These are phyloP conservation scores for Tribolium madens DNA, from an alignment of 1,140 invertebrate genomes.

Conservation along the genomic window DNA sequence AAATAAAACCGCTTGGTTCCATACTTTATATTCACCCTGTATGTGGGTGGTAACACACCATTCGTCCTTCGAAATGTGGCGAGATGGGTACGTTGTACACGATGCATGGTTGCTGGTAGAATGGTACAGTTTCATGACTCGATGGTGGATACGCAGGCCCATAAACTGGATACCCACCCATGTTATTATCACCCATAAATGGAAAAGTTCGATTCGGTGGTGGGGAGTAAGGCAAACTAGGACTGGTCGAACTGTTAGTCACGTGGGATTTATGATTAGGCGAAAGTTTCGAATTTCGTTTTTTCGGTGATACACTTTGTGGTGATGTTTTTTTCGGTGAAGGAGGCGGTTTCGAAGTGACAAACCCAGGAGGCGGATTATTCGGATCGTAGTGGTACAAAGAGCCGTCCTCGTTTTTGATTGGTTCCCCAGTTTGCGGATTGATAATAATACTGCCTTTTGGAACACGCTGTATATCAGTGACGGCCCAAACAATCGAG, in stretches of 20 bases:
- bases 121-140: conserved; percentile 41
- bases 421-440: conserved; percentile 78
- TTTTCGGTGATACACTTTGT: conserved; percentile 48
- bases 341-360: conserved; percentile 49
- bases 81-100: conserved; percentile 61
- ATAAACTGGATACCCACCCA: conserved; percentile 47
- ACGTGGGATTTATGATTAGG: conserved; percentile 57
- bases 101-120: conserved; percentile 61
- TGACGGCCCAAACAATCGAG: conserved; percentile 84
- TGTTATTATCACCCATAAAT: conserved; percentile 35
- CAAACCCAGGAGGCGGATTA: conserved; percentile 71
- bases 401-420: conserved; percentile 76
- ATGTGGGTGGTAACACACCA: conserved; percentile 57
- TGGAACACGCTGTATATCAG: conserved; percentile 84
- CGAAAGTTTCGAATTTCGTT: conserved; percentile 54
- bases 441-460: conserved; percentile 88
- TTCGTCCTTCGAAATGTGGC: conserved; percentile 59
- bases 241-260: conserved; percentile 63
- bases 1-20: too few species aligned
- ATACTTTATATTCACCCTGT: too few species aligned
- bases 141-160: conserved; percentile 25
- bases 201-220: conserved; percentile 45
- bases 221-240: conserved; percentile 61
- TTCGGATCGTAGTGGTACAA: conserved; percentile 81
- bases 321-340: conserved; percentile 51